A percentile compares a stretch with the other conserved stretches of the same genome.
Evolutionary conservation across 2,113 vertebrate species (phyloP).

Genomic region (Taxidea taxus): DNA sequence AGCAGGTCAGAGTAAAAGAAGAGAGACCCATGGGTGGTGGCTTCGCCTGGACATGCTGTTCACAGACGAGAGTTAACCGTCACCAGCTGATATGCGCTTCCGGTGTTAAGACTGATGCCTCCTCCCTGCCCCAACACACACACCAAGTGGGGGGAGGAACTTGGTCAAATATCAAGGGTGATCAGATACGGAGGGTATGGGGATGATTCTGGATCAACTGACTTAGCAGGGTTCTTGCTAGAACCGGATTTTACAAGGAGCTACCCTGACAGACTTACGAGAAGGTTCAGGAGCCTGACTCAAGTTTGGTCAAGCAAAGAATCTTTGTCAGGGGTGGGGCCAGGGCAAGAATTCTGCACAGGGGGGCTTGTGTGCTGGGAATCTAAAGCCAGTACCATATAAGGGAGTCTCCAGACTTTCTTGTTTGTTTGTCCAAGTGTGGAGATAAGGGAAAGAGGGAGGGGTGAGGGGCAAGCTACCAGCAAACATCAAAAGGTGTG

Average conservation of each 20-base stretch:
- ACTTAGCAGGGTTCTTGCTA: background rate
- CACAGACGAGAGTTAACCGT: accelerated
- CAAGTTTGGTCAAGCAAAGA: background rate
- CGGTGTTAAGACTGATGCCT: background rate
- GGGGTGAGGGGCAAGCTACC: background rate
- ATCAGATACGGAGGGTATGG: background rate
- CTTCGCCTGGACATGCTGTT: background rate
- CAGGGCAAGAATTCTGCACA: background rate
- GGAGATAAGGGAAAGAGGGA: background rate
- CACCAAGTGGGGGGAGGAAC: background rate
- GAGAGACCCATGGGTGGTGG: background rate
- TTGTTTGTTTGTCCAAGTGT: background rate
- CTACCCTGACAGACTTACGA: background rate
- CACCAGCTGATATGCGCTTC: background rate
- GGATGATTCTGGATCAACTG: background rate
- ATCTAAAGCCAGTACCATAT: background rate
- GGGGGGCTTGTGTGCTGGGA: background rate
- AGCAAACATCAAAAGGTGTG: background rate
- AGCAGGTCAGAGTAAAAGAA: background rate
- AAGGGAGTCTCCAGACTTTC: background rate
- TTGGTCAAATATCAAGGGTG: background rate
- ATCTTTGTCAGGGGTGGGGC: background rate
- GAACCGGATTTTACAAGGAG: background rate
- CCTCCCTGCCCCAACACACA: background rate
- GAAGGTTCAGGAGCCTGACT: background rate